These are phyloP conservation scores for Vombatus ursinus DNA, from an alignment of 2,113 vertebrate genomes.

Conservation along the genomic window DNA sequence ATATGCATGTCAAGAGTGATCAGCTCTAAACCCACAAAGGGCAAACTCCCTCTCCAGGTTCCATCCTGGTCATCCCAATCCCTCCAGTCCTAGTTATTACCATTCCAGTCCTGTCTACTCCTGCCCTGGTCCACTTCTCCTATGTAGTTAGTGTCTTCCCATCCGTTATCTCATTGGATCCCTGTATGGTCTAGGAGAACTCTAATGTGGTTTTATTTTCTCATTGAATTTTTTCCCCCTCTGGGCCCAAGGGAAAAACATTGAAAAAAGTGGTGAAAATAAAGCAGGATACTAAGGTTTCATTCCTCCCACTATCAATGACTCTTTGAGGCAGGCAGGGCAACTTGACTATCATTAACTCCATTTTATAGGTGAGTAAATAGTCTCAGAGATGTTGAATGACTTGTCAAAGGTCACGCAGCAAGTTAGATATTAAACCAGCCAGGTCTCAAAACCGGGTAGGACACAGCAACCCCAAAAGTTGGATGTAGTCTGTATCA, in stretches of 20 bases:
- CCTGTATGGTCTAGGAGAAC: not conserved
- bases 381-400: not conserved
- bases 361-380: not conserved
- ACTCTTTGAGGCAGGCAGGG: not conserved
- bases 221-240: not conserved
- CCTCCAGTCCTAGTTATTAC: not conserved
- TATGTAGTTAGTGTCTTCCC: not conserved
- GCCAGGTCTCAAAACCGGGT: not conserved
- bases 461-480: not conserved
- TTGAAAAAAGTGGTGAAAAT: not conserved
- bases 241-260: not conserved
- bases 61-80: not conserved
- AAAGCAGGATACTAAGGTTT: not conserved
- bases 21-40: not conserved
- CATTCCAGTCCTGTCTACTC: not conserved
- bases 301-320: not conserved
- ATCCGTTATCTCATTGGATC: not conserved
- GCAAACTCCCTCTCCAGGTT: not conserved
- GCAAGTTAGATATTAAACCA: not conserved
- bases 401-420: not conserved
- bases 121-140: not conserved
- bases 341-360: not conserved
- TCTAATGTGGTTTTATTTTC: not conserved
- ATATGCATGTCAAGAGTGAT: not conserved
- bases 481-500: not conserved